Evolutionary conservation across 2,888 invertebrate species (phyloP).

Genomic region (Leptopilina myrica): DNA sequence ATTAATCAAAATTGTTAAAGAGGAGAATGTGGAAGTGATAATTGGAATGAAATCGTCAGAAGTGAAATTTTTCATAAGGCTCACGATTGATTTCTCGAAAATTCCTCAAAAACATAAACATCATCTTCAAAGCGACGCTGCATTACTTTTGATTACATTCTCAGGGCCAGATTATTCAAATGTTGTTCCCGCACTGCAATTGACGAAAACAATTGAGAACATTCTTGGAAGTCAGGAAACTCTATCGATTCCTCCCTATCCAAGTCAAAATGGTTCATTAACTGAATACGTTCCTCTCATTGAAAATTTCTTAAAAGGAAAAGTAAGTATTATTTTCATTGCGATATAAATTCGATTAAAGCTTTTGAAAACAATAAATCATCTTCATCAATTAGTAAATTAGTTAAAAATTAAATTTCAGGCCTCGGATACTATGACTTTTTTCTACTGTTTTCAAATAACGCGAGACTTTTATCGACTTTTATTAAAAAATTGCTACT

Average conservation of each 20-base stretch:
- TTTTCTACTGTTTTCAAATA: too few species aligned
- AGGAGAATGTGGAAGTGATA: conserved; percentile 83
- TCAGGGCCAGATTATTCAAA: conserved; percentile 78
- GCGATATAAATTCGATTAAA: conserved; percentile 46
- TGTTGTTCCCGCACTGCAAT: conserved; percentile 75
- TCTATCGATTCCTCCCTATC: conserved; percentile 77
- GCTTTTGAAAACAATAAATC: too few species aligned
- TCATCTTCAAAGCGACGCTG: conserved; percentile 76
- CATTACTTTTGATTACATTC: conserved; percentile 80
- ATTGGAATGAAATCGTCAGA: conserved; percentile 76
- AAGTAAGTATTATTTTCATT: conserved; percentile 70
- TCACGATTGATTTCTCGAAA: conserved; percentile 81
- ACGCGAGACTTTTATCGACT: too few species aligned
- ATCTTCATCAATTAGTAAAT: too few species aligned
- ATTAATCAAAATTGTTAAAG: conserved; percentile 78
- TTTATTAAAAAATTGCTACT: too few species aligned
- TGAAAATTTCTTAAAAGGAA: conserved; percentile 78
- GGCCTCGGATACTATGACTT: too few species aligned
- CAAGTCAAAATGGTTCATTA: conserved; percentile 70
- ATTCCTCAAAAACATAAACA: conserved; percentile 78
- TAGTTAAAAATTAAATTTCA: too few species aligned
- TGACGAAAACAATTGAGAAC: conserved; percentile 78
- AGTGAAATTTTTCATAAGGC: conserved; percentile 82
- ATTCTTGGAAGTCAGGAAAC: conserved; percentile 74
- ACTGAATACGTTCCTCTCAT: conserved; percentile 81